phyloP scores from a whole-genome alignment of 2,888 invertebrate genomes.

The Cacoxenus indagator region DNA sequence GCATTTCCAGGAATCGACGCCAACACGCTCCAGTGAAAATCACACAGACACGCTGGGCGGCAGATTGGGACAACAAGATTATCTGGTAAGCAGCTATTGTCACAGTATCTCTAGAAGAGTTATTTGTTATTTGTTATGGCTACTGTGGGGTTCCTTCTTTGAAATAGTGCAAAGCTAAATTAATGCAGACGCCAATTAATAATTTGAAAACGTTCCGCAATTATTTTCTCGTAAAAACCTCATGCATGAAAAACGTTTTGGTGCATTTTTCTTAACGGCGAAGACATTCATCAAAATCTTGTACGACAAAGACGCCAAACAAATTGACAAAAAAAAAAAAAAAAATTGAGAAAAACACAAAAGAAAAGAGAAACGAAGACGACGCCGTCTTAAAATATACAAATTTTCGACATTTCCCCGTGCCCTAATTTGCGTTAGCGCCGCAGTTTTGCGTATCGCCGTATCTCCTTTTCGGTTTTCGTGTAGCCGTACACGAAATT shows the following conservation, averaged over 20 bases:
- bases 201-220: slow-evolving; percentile 59
- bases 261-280: slow-evolving; percentile 59
- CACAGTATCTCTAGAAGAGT: not conserved
- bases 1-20: slow-evolving; percentile 67
- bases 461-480: not conserved
- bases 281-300: slow-evolving; percentile 64
- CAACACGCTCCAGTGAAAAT: slow-evolving; percentile 66
- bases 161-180: slow-evolving; percentile 19
- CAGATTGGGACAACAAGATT: slow-evolving; percentile 67
- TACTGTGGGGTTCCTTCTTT: too few species aligned
- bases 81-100: slow-evolving; percentile 71
- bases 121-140: slow-evolving; percentile 12
- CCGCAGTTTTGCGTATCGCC: not conserved
- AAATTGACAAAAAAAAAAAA: not conserved
- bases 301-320: slow-evolving; percentile 22
- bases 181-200: slow-evolving; percentile 57
- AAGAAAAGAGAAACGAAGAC: not conserved
- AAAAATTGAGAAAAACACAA: slow-evolving; percentile 20
- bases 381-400: slow-evolving; percentile 41
- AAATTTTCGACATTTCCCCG: slow-evolving; percentile 19
- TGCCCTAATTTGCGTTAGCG: not conserved
- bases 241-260: slow-evolving; percentile 61
- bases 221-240: slow-evolving; percentile 61
- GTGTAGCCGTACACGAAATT: not conserved
- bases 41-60: slow-evolving; percentile 64